phyloP scores from a whole-genome alignment of 2,888 invertebrate genomes.

The Portevinia maculata region DNA sequence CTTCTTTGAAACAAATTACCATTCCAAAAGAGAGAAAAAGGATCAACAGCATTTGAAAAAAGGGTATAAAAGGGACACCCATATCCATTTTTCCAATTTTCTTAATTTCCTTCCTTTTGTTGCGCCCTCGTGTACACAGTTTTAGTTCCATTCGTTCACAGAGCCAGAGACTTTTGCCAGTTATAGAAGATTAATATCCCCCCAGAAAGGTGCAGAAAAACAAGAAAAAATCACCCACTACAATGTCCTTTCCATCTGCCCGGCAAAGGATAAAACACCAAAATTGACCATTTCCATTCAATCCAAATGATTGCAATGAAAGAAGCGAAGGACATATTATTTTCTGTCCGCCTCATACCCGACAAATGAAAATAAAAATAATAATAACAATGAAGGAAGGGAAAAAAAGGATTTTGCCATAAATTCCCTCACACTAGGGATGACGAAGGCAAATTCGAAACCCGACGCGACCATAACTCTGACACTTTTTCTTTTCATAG shows the following conservation, averaged over 20 bases:
- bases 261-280: conserved; percentile 64
- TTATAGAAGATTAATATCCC: conserved; percentile 49
- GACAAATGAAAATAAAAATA: conserved; percentile 68
- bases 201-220: conserved; percentile 6
- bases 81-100: conserved; percentile 63
- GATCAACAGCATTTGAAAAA: conserved; percentile 62
- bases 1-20: conserved; percentile 65
- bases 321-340: conserved; percentile 69
- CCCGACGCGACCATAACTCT: conserved; percentile 56
- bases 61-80: conserved; percentile 67
- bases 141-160: conserved; percentile 6
- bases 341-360: conserved; percentile 35
- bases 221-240: conserved; percentile 5
- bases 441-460: conserved; percentile 8
- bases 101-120: conserved; percentile 61
- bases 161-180: neutral
- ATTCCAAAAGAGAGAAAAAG: conserved; percentile 56
- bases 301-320: conserved; percentile 73
- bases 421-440: conserved; percentile 50
- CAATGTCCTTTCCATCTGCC: conserved; percentile 41
- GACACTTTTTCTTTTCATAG: conserved; percentile 58
- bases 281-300: conserved; percentile 74
- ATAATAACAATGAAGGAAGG: conserved; percentile 68
- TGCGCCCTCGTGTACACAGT: conserved; percentile 27
- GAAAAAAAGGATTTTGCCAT: conserved; percentile 70